Percentiles rank a stretch among this genome's conserved stretches.
Conservation (phyloP, 2,797 vertebrate species). For the Etheostoma nigrum region DNA sequence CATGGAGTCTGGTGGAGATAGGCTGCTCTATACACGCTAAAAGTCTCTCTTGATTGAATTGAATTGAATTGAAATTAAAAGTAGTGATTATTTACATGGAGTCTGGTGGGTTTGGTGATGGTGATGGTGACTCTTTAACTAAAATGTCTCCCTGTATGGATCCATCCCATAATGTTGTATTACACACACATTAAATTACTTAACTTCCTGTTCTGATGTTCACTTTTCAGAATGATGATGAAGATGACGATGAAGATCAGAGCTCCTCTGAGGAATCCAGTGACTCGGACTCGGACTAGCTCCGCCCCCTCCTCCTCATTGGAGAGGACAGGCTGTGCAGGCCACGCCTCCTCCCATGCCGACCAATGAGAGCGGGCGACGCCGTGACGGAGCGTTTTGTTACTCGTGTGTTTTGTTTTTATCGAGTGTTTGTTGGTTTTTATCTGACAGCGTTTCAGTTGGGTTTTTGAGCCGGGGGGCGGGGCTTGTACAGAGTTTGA, state of each 20-base stretch:
- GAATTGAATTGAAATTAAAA: no score
- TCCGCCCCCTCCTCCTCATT: slow-evolving; percentile 52
- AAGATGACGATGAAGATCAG: slow-evolving; percentile 83
- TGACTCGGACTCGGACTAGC: slow-evolving; percentile 85
- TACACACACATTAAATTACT: no score
- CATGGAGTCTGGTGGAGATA: no score
- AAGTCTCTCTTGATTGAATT: no score
- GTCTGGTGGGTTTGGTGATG: no score
- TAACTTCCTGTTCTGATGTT: slow-evolving; percentile 8
- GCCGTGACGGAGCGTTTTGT: slow-evolving; percentile 63
- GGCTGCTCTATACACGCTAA: no score
- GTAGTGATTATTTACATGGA: no score
- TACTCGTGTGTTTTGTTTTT: slow-evolving; percentile 72
- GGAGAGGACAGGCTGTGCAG: slow-evolving; percentile 79
- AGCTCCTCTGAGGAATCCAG: slow-evolving; percentile 84
- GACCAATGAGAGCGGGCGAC: slow-evolving; percentile 54
- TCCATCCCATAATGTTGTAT: neutral
- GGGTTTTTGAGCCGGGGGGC: slow-evolving; percentile 17
- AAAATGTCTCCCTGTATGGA: no score
- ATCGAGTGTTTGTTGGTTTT: slow-evolving; percentile 66
- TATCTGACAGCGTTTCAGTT: slow-evolving; percentile 60
- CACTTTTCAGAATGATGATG: slow-evolving; percentile 73
- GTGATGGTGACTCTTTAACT: no score
- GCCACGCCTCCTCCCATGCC: slow-evolving; percentile 73
- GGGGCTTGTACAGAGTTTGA: slow-evolving; percentile 53